Conservation (phyloP, 92 coral and sea anemone genomes). For the Ricordea florida region DNA sequence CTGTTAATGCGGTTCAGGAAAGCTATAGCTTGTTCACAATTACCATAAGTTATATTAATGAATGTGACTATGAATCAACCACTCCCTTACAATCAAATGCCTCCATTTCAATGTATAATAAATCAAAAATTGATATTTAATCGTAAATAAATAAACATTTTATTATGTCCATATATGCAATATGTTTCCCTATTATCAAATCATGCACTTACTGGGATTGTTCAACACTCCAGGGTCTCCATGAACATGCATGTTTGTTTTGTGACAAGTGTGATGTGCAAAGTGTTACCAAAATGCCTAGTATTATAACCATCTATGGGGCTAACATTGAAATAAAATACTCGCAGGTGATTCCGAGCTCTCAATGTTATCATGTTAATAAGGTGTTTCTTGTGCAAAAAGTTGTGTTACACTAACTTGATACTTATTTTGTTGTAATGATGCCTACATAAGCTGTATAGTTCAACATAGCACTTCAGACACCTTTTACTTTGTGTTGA, state of each 20-base stretch:
- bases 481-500: slow-evolving; percentile 39
- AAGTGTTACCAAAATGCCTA: slow-evolving; percentile 13
- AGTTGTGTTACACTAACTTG: slow-evolving; percentile 28
- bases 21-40: slow-evolving; percentile 23
- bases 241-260: slow-evolving; percentile 37
- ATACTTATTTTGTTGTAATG: slow-evolving; percentile 20
- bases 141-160: slow-evolving; percentile 42
- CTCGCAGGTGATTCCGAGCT: slow-evolving; percentile 15
- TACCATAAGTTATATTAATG: slow-evolving; percentile 41
- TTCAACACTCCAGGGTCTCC: slow-evolving; percentile 26
- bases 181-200: slow-evolving; percentile 53
- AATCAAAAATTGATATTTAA: slow-evolving; percentile 13
- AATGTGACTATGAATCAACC: slow-evolving; percentile 48
- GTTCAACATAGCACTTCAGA: slow-evolving; percentile 23
- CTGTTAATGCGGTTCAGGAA: slow-evolving; percentile 32
- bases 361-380: slow-evolving; percentile 17
- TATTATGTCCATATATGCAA: slow-evolving; percentile 53
- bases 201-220: slow-evolving; percentile 37
- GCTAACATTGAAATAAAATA: slow-evolving; percentile 20
- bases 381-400: slow-evolving; percentile 27
- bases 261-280: slow-evolving; percentile 5
- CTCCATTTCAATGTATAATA: slow-evolving; percentile 3
- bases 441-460: slow-evolving; percentile 22
- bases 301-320: slow-evolving; percentile 29
- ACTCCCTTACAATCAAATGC: slow-evolving; percentile 7